phyloP scores from a whole-genome alignment of 2,797 vertebrate species.

The Pelobates cultripes region DNA sequence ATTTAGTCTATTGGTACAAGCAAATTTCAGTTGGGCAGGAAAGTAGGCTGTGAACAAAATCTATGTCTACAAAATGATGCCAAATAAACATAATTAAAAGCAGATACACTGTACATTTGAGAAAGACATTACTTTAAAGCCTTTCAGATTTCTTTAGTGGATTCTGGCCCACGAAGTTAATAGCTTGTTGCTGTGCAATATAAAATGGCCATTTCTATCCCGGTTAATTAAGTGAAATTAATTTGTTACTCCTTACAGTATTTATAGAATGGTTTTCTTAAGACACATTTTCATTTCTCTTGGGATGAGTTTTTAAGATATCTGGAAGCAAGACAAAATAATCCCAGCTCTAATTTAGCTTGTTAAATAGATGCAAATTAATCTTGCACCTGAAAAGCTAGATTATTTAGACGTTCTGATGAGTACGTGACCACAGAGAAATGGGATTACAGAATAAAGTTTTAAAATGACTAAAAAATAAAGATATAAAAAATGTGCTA shows the following conservation, averaged over 20 bases:
- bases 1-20: neutral
- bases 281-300: constrained; percentile 46
- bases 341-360: constrained; percentile 51
- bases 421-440: constrained; percentile 46
- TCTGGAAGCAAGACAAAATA: constrained; percentile 52
- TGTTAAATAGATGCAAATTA: constrained; percentile 52
- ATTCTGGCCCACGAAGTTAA: constrained; percentile 41
- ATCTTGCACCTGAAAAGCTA: constrained; percentile 44
- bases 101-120: constrained; percentile 2
- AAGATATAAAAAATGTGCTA: neutral
- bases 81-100: constrained; percentile 42
- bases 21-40: neutral
- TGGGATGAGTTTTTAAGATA: constrained; percentile 36
- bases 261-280: constrained; percentile 50
- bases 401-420: constrained; percentile 47
- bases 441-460: constrained; percentile 40
- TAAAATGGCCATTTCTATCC: constrained; percentile 42
- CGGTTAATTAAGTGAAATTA: constrained; percentile 49
- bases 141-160: neutral
- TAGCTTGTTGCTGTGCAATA: constrained; percentile 34
- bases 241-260: constrained; percentile 44
- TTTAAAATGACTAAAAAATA: constrained; percentile 14
- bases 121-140: constrained; percentile 28
- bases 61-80: constrained; percentile 22
- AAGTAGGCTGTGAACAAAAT: constrained; percentile 16